These are phyloP conservation scores for Watersipora subatra DNA, from an alignment of 1,140 invertebrate species.

Conservation along the genomic window DNA sequence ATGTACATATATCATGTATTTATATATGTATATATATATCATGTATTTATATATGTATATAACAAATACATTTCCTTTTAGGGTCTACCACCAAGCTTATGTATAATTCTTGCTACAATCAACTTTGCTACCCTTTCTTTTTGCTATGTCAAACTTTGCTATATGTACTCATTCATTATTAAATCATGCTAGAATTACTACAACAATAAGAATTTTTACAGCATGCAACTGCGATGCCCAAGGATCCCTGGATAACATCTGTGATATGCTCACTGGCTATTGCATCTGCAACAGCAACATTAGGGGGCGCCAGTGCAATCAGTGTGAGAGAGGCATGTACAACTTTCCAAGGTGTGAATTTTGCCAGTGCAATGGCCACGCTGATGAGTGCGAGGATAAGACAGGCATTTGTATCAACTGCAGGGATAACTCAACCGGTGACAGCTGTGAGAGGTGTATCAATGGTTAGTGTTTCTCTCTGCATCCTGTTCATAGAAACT, in stretches of 20 bases:
- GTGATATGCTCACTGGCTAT: slow-evolving; percentile 77
- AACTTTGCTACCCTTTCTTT: too few relatives aligned
- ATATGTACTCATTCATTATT: too few relatives aligned
- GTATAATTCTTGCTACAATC: too few relatives aligned
- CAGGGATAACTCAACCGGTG: slow-evolving; percentile 69
- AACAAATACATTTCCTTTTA: too few relatives aligned
- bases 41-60: too few relatives aligned
- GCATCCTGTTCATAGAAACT: slow-evolving; percentile 61
- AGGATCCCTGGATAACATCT: slow-evolving; percentile 87
- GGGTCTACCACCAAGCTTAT: too few relatives aligned
- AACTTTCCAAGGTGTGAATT: slow-evolving; percentile 82
- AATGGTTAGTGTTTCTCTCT: neutral
- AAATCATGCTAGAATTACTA: too few relatives aligned
- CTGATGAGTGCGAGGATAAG: slow-evolving; percentile 75
- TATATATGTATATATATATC: too few relatives aligned
- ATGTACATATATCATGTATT: too few relatives aligned
- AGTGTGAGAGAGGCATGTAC: slow-evolving; percentile 29
- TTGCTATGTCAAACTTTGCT: too few relatives aligned
- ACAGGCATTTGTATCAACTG: slow-evolving; percentile 85
- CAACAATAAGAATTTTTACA: too few relatives aligned
- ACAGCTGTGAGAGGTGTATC: slow-evolving; percentile 62
- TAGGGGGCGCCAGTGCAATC: slow-evolving; percentile 69
- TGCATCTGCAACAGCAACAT: slow-evolving; percentile 76
- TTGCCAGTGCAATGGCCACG: slow-evolving; percentile 94
- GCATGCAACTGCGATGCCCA: slow-evolving; percentile 86